These are phyloP conservation scores for Pyrrhosoma nymphula DNA, from an alignment of 2,888 invertebrate genomes.

Conservation along the genomic window DNA sequence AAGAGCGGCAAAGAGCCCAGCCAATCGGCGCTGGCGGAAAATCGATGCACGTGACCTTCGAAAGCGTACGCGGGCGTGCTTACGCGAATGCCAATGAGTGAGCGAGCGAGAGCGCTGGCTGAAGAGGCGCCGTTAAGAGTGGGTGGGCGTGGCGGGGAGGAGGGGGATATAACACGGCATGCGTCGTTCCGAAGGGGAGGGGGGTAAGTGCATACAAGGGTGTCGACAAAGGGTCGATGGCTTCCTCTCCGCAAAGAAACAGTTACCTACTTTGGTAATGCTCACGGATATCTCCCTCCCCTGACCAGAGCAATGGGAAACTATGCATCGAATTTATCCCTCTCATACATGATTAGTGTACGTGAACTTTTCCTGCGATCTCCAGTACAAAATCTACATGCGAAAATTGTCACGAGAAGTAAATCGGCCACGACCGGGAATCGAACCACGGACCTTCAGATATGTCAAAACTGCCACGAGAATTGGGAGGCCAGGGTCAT, in stretches of 20 bases:
- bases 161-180: background rate
- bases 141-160: background rate
- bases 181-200: background rate
- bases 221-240: background rate
- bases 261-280: background rate
- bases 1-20: background rate
- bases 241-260: background rate
- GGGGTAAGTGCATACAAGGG: background rate
- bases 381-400: no score
- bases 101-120: background rate
- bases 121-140: background rate
- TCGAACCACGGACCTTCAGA: no score
- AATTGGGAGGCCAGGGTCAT: no score
- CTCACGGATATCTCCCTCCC: background rate
- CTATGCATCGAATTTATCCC: no score
- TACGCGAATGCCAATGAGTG: background rate
- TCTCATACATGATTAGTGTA: no score
- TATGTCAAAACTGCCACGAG: no score
- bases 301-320: no score
- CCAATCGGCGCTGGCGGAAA: conserved; percentile 36
- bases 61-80: background rate
- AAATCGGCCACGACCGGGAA: no score
- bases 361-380: no score
- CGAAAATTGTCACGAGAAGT: no score
- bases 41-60: conserved; percentile 27